These are phyloP conservation scores for Dolichomitus sp. DNA, from an alignment of 2,888 invertebrate genomes.

Conservation along the genomic window DNA sequence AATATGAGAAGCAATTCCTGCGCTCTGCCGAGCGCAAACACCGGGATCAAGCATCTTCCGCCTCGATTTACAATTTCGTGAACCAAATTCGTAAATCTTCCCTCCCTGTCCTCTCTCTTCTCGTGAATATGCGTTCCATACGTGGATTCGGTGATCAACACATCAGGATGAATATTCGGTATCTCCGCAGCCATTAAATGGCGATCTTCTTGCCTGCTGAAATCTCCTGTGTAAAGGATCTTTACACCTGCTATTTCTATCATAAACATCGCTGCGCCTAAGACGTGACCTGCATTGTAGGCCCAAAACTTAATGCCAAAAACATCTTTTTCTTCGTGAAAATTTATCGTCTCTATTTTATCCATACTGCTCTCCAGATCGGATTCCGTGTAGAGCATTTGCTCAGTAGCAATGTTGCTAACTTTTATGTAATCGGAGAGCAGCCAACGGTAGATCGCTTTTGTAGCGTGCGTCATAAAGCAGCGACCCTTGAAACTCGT, in stretches of 20 bases:
- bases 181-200: constrained; percentile 99
- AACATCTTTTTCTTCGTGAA: constrained; percentile 99
- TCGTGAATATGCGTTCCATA: constrained; percentile 99
- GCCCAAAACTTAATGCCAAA: constrained; percentile 99
- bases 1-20: constrained; percentile 97
- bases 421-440: constrained; percentile 99
- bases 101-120: constrained; percentile 98
- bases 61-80: constrained; percentile 98
- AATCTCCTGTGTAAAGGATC: constrained; percentile 98
- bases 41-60: constrained; percentile 99
- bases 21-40: constrained; percentile 99
- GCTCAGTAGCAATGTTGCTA: constrained; percentile 98
- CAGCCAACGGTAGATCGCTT: constrained; percentile 99
- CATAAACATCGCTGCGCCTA: constrained; percentile 99
- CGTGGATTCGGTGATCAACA: constrained; percentile 99
- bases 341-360: constrained; percentile 99
- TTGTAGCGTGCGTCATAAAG: constrained; percentile 99
- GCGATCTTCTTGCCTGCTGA: constrained; percentile 99
- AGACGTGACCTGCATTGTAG: constrained; percentile 99
- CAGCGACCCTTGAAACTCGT: constrained; percentile 99
- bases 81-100: constrained; percentile 96
- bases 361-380: constrained; percentile 99
- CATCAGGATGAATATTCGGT: constrained; percentile 98
- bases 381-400: constrained; percentile 98
- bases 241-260: constrained; percentile 99